A percentile compares a stretch with the other conserved stretches of the same genome.
phyloP scores from a whole-genome alignment of 2,113 vertebrate genomes.

The Atrichornis clamosus region DNA sequence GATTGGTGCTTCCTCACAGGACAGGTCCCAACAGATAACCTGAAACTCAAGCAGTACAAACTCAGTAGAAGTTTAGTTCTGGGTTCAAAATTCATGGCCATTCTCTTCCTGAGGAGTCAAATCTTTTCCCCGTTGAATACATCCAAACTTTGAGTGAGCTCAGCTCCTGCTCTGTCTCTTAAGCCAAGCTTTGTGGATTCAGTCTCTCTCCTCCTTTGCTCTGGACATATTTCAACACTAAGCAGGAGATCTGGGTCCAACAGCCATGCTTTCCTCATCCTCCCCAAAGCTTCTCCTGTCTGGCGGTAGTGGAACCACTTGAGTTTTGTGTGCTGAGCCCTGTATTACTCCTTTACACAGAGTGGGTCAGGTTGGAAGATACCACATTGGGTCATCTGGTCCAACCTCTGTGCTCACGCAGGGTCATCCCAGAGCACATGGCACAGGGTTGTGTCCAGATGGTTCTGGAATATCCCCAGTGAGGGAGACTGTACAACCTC shows the following conservation, averaged over 20 bases:
- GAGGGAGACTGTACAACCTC: background rate
- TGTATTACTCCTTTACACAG: background rate
- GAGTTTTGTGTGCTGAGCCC: background rate
- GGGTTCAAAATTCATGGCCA: background rate
- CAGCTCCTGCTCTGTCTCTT: conserved; percentile 4
- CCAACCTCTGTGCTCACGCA: background rate
- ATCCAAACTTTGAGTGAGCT: background rate
- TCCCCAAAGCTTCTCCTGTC: background rate
- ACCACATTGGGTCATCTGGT: background rate
- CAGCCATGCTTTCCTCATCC: background rate
- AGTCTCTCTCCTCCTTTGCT: background rate
- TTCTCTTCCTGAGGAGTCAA: background rate
- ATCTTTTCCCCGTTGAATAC: background rate
- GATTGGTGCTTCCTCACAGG: background rate
- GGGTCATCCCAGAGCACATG: background rate
- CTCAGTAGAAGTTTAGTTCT: background rate
- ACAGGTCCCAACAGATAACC: background rate
- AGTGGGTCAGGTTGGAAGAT: background rate
- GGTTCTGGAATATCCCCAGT: background rate
- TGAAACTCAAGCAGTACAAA: background rate
- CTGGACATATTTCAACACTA: background rate
- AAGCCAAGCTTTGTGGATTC: background rate
- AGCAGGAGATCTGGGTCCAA: background rate
- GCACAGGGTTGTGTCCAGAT: background rate
- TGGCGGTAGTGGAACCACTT: background rate